Evolutionary conservation across 2,113 vertebrate species (phyloP), one percentile per base, ranked within the genome.

Genomic region (Hystrix cristata): DNA sequence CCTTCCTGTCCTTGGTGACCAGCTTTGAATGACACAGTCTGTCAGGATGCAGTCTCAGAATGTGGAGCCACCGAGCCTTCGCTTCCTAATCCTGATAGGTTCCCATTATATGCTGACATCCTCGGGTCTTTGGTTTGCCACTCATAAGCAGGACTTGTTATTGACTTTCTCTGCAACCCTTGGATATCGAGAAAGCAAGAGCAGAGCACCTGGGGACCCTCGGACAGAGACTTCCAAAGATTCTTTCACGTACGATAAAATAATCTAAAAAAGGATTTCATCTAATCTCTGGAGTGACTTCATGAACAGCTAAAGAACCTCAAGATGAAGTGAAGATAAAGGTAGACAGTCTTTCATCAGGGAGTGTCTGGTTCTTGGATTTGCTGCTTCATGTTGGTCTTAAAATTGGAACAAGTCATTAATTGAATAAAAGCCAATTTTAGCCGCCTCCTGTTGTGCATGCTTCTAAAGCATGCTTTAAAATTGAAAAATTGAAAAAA

Each of bases 11-110:
- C 67, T 4, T 60, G 46, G 46, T 90, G 97, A 92, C 80, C 90
- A 65, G 79, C 79, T 92, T 53, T n/a, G 79, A 74, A 59, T 67
- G 94, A 85, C 89, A 69, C 46, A 21, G 0, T 57, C 74, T 84
- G 92, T 71, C 72, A 51, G 82, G 55, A 92, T 64, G 21, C 59
- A 79, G 80, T 31, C 43, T 23, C 27, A 46, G 78, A 62, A 29
- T 21, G 23, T 5, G 1, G 43, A 81, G 82, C 38, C 80, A 21
- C 64, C 0, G 29, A 81, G 27, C 25, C 46, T 93, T 65, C 0
- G 0, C 38, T 6, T 46, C 57, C 79, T 27, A 8, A 18, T 53
- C 74, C 79, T 88, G 82, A 64, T 0, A 2, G 80, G 71, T 51
- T 29, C 91, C 65, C 14, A 10, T 85, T 55, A 29, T 55, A 11